Conservation (phyloP, 2,113 vertebrate species). For the Gallinago jamesoni region DNA sequence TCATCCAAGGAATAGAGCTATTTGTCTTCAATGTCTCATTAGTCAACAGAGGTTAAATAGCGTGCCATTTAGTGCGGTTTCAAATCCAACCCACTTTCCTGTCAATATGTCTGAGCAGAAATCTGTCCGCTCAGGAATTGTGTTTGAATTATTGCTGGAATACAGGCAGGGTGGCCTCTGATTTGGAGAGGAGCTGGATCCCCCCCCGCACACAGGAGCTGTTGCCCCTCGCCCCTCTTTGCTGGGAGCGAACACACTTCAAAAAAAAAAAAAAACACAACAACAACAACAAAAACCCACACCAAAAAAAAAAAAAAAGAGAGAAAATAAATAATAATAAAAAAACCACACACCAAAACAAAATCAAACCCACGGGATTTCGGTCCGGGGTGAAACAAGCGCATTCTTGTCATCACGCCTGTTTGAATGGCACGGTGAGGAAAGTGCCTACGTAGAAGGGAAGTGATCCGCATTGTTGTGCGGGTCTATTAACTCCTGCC, state of each 20-base stretch:
- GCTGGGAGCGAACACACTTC: background rate
- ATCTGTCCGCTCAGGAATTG: background rate
- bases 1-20: background rate
- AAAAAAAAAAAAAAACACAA: background rate
- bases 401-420: background rate
- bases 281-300: background rate
- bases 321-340: background rate
- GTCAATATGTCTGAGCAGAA: background rate
- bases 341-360: background rate
- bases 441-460: background rate
- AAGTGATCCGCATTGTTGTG: background rate
- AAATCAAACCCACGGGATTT: background rate
- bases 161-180: background rate
- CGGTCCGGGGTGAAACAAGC: background rate
- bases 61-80: background rate
- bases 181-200: background rate
- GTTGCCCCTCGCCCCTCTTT: background rate
- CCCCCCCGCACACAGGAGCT: background rate
- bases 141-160: background rate
- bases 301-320: no score
- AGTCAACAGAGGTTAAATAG: constrained; percentile 32
- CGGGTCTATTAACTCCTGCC: background rate
- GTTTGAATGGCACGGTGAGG: background rate
- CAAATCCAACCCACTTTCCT: background rate
- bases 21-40: constrained; percentile 16